Conservation (phyloP, 2,113 vertebrate species). For the Crotalus viridis region DNA sequence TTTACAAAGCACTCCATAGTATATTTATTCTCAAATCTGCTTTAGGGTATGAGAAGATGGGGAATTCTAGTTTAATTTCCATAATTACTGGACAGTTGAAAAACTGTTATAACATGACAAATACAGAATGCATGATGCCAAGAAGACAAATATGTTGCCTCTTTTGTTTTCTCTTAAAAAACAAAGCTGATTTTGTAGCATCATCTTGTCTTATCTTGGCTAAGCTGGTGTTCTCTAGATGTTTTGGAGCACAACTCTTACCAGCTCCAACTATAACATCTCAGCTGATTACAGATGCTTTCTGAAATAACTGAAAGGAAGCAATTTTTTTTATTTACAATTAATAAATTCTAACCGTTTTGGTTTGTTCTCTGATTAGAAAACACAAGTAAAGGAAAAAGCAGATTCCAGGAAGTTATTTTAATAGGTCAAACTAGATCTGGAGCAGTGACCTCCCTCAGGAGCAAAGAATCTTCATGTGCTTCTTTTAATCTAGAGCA, state of each 20-base stretch:
- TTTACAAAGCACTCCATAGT: neutral
- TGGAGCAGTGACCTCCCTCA: neutral
- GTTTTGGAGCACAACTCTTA: neutral
- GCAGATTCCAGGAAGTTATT: neutral
- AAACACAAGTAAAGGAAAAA: neutral
- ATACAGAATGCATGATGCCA: neutral
- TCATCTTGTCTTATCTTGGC: neutral
- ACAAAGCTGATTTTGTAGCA: neutral
- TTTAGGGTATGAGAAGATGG: neutral
- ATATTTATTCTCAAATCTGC: neutral
- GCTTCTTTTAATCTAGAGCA: neutral
- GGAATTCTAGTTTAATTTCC: neutral
- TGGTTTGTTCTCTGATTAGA: neutral
- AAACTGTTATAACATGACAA: neutral
- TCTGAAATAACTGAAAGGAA: neutral
- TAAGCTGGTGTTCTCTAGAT: neutral
- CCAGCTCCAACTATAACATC: neutral
- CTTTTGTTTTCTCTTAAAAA: neutral
- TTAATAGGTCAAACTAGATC: neutral
- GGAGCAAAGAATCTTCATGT: neutral
- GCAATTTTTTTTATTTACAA: neutral
- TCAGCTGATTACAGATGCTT: neutral
- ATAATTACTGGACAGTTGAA: neutral
- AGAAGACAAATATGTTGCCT: constrained; percentile 1
- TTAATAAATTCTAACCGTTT: neutral